phyloP scores from a whole-genome alignment of 2,888 invertebrate species.

The Pinctada fucata region DNA sequence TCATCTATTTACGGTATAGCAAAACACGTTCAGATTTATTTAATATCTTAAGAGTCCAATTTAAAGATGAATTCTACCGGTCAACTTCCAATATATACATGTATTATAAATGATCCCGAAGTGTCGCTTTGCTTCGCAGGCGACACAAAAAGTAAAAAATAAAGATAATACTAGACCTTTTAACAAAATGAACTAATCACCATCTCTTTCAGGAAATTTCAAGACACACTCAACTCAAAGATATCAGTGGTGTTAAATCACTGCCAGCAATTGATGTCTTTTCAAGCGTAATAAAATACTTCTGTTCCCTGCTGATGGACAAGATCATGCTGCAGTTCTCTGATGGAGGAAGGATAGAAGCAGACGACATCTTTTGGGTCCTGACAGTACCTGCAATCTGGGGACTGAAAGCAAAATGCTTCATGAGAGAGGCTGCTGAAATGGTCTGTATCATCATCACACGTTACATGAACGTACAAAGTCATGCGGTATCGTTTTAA shows the following conservation, averaged over 20 bases:
- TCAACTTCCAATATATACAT: too few species aligned
- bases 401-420: neutral
- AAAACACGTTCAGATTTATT: too few species aligned
- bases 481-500: too few species aligned
- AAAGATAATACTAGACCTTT: neutral
- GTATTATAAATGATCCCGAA: too few species aligned
- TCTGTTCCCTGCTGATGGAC: neutral
- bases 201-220: neutral
- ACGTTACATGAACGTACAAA: too few species aligned
- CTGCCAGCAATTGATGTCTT: conserved; percentile 4
- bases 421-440: neutral
- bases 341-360: neutral
- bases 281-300: neutral
- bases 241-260: neutral
- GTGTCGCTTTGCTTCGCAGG: too few species aligned
- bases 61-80: too few species aligned
- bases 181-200: neutral
- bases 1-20: too few species aligned
- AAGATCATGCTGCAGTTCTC: neutral
- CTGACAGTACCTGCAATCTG: conserved; percentile 8
- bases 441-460: neutral
- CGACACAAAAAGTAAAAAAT: too few species aligned
- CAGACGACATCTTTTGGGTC: conserved; percentile 3
- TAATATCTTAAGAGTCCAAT: too few species aligned
- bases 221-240: neutral